Percentiles rank a stretch among this genome's conserved stretches.
Evolutionary conservation across 2,113 vertebrate genomes (phyloP).

Genomic region (Deroptyus accipitrinus): DNA sequence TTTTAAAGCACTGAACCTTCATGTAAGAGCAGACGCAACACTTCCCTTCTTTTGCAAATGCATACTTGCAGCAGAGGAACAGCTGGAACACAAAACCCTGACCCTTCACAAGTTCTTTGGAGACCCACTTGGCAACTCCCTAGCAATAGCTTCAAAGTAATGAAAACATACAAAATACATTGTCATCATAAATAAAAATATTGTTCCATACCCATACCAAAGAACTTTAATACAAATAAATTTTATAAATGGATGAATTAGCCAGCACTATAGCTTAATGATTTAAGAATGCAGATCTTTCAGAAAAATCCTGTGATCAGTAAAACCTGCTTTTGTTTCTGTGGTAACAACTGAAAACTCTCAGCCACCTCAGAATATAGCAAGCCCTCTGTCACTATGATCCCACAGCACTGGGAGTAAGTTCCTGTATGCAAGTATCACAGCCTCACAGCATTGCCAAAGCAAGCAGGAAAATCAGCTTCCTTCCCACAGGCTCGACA

Average conservation of each 20-base stretch:
- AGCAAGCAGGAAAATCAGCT: background rate
- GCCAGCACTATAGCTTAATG: fast-evolving
- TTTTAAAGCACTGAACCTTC: background rate
- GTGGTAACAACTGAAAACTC: background rate
- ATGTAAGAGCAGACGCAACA: background rate
- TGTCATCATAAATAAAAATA: background rate
- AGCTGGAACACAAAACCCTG: background rate
- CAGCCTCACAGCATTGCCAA: background rate
- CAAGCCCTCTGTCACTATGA: background rate
- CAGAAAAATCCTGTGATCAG: background rate
- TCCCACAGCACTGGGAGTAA: background rate
- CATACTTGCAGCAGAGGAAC: background rate
- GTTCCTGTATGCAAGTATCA: background rate
- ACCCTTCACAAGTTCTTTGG: background rate
- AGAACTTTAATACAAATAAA: background rate
- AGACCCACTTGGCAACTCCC: background rate
- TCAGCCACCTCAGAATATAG: background rate
- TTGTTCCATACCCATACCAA: background rate
- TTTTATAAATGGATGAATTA: background rate
- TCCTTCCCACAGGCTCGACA: background rate
- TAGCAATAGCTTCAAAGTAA: background rate
- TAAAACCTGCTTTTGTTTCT: background rate
- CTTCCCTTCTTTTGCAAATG: background rate
- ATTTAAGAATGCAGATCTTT: background rate
- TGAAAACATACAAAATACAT: background rate